Base-by-base conservation (phyloP, 2,888 invertebrate species). In the Eremobia ochroleuca region DNA sequence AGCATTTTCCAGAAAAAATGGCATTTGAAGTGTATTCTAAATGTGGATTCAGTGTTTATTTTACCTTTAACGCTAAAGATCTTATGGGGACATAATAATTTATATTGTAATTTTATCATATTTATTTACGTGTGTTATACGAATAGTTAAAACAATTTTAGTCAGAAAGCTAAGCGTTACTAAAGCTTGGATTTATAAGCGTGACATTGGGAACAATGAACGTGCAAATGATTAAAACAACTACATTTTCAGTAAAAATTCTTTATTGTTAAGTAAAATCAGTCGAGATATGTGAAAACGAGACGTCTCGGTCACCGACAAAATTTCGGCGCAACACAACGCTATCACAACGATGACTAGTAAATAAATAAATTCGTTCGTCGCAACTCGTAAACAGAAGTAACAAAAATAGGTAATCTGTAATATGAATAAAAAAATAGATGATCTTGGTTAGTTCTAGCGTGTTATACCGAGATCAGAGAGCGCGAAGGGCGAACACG, bases 401-500 rank as follows among this genome's bases (percentile, higher is more conserved):
- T 94, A 93, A 92, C 91, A 95, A 95, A 95, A 94, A 92, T 89
- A 85, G 31, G 73, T 85, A 88, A 89, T 91, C 89, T 92, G 84
- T 84, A 93, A 93, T 92, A 92, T 92, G 89, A 88, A 89, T 93
- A 93, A 91, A 94, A 94, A 95, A 95, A 95, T 95, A 95, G 91
- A 94, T 93, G 94, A 94, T 93, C 93, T 95, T 90, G 92, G 95
- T 96, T 96, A 96, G 94, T 95, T 91, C 92, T 94, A 94, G 94
- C 92, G 92, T 94, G 96, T 96, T 96, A 96, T 96, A 97, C 96
- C 96, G 96, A 96, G 96, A 96, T 96, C 96, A 96, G 94, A 94
- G 95, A 93, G 93, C 92, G 93, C 92, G 93, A 92, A 88, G 89
- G 89, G 94, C 91, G 92, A 91, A 91, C 94, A 92, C 93, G 92